Evolutionary conservation across 2,113 vertebrate genomes (phyloP).

Genomic region (Egretta garzetta): DNA sequence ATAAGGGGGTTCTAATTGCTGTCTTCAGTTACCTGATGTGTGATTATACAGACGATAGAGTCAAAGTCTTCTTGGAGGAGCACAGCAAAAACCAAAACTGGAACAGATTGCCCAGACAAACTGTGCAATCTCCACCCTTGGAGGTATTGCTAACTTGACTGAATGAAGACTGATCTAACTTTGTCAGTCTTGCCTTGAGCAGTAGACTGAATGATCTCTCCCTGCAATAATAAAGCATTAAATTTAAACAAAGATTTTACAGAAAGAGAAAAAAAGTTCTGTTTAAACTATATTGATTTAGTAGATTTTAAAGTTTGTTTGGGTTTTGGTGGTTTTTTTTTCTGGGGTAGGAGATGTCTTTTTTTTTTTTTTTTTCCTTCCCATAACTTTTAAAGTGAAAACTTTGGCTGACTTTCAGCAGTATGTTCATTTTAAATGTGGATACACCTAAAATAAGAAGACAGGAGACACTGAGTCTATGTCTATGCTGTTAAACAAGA

Average conservation of each 20-base stretch:
- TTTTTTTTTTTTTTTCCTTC: background rate
- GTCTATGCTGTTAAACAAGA: background rate
- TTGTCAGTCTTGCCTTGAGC: fast-evolving
- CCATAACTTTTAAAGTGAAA: background rate
- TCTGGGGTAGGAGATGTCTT: fast-evolving
- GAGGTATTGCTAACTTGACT: background rate
- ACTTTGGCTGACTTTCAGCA: background rate
- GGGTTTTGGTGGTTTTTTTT: fast-evolving
- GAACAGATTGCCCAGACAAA: background rate
- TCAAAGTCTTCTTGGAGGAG: background rate
- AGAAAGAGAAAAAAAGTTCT: background rate
- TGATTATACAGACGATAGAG: background rate
- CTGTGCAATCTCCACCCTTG: background rate
- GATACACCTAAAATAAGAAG: background rate
- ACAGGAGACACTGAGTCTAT: background rate
- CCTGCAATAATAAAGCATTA: background rate
- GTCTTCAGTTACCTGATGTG: background rate
- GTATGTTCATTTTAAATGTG: background rate
- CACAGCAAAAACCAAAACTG: background rate
- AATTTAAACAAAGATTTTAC: background rate
- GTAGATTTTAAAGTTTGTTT: background rate
- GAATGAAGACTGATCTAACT: background rate
- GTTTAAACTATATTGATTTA: background rate
- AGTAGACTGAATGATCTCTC: background rate
- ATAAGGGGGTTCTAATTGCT: background rate